phyloP scores from a whole-genome alignment of 2,113 vertebrate species.

The Natator depressus region DNA sequence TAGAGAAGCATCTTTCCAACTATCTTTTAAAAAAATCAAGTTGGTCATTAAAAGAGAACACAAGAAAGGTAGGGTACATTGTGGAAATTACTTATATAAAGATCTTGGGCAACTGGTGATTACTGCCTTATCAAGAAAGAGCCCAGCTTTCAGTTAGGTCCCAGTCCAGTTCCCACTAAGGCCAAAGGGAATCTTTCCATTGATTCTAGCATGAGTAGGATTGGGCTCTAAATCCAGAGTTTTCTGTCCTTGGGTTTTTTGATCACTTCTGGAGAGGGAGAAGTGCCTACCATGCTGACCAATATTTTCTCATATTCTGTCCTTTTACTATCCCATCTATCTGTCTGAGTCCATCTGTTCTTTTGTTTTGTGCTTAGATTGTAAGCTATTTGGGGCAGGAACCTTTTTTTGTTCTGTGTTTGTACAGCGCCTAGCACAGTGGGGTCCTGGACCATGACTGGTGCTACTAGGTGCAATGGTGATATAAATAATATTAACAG shows the following conservation, averaged over 20 bases:
- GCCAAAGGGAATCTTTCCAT: background rate
- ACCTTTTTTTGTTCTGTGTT: background rate
- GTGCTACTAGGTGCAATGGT: no score
- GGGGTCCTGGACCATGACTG: no score
- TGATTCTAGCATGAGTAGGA: background rate
- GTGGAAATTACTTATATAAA: background rate
- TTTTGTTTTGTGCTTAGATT: accelerated
- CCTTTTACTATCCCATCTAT: no score
- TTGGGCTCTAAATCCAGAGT: background rate
- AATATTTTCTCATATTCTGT: no score
- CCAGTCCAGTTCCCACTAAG: background rate
- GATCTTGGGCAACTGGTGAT: background rate
- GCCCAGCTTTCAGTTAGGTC: background rate
- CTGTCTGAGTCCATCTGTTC: background rate
- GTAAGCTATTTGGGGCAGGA: background rate
- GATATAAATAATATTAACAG: no score
- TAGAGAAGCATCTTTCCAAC: background rate
- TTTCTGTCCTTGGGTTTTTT: no score
- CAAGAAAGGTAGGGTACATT: background rate
- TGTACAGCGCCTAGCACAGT: background rate
- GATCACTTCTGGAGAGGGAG: no score
- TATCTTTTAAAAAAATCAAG: background rate
- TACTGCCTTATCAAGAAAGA: background rate
- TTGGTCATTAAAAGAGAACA: background rate
- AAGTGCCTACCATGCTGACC: no score